Conservation (phyloP, 2,797 vertebrate species). For the Borostomias antarcticus region DNA sequence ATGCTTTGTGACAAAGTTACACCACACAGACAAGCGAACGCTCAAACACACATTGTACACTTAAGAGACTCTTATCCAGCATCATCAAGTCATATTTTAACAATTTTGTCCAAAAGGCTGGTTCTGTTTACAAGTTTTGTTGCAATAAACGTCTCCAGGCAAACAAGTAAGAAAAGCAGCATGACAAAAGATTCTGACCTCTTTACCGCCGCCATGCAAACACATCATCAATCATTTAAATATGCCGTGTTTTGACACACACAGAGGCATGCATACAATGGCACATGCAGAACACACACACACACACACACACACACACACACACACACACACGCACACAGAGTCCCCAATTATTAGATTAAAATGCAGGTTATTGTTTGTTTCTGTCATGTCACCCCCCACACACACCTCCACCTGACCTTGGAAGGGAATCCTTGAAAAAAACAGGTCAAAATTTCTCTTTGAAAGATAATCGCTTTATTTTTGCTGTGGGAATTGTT, state of each 20-base stretch:
- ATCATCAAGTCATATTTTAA: conserved; percentile 1
- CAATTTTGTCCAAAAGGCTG: conserved; percentile 17
- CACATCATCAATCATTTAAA: conserved; percentile 53
- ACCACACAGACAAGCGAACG: conserved; percentile 51
- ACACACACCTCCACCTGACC: conserved; percentile 42
- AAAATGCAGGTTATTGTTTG: conserved; percentile 44
- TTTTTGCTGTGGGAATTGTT: conserved; percentile 38
- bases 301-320: conserved; percentile 35
- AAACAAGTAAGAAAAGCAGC: background rate
- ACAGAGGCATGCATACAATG: background rate
- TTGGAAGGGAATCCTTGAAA: conserved; percentile 32
- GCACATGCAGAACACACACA: conserved; percentile 28
- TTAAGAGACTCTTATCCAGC: background rate
- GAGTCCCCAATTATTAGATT: no score
- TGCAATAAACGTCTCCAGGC: conserved; percentile 17
- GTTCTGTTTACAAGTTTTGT: conserved; percentile 32
- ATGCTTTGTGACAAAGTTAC: conserved; percentile 59
- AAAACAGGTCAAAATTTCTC: conserved; percentile 18
- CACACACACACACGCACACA: no score
- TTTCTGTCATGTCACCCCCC: conserved; percentile 23
- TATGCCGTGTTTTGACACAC: conserved; percentile 54
- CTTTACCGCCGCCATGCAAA: conserved; percentile 39
- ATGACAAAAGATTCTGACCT: conserved; percentile 38
- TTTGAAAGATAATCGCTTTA: conserved; percentile 20
- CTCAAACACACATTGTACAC: conserved; percentile 37